Conservation (phyloP, 2,113 vertebrate species). For the Enhydra lutris region DNA sequence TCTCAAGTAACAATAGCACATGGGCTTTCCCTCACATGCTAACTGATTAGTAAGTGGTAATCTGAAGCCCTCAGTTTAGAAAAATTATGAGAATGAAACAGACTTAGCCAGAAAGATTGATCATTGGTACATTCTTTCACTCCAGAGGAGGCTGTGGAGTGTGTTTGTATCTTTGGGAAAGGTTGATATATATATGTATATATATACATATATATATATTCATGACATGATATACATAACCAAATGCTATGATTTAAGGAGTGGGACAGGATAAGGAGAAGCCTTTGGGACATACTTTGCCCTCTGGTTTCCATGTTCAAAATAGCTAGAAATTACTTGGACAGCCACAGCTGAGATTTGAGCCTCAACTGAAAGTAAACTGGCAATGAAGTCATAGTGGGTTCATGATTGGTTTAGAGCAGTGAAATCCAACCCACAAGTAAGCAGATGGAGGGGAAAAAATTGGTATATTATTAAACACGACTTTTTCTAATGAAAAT, state of each 20-base stretch:
- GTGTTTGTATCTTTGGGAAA: not conserved
- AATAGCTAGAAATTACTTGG: not conserved
- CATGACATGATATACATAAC: not conserved
- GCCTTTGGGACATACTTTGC: not conserved
- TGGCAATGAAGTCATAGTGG: not conserved
- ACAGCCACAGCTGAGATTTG: not conserved
- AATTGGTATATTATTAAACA: not conserved
- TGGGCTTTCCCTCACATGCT: not conserved
- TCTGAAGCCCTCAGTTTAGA: not conserved
- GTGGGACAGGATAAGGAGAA: not conserved
- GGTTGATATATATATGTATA: not conserved
- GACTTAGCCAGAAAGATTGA: not conserved
- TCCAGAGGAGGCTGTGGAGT: not conserved
- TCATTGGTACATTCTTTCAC: not conserved
- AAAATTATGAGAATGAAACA: not conserved
- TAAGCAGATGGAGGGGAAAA: not conserved
- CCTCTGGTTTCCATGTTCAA: not conserved
- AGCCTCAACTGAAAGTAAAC: not conserved
- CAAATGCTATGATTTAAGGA: not conserved
- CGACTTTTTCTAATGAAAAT: not conserved
- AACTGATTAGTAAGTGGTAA: not conserved
- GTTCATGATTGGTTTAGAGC: not conserved
- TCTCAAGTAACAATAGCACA: not conserved
- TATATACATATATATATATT: no score
- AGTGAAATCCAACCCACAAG: not conserved